Base-by-base conservation (phyloP, 2,888 invertebrate genomes). In the Perizoma flavofasciatum region DNA sequence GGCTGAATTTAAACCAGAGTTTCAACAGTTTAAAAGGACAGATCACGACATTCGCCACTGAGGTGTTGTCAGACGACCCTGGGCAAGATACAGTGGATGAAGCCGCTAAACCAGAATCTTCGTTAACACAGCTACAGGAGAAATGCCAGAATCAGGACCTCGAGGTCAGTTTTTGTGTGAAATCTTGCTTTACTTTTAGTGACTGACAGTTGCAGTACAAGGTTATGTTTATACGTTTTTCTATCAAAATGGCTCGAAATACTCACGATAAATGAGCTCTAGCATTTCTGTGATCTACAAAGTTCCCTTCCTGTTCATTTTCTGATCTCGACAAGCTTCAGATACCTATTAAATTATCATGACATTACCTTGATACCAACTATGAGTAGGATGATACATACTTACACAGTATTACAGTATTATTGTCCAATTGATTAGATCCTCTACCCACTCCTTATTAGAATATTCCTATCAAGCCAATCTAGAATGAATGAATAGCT, bases 31-130 rank as follows among this genome's bases (percentile, higher is more conserved):
- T 98, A 69, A 97, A 97, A 85, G 98, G 97, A 70, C 98, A 98
- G 92, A 94, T 98, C 76, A 94, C 95, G 40, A 97, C 94, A 90
- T 96, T 98, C 77, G 97, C 98, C 61, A 96, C 96, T 83, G 97
- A 97, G 88, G 97, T 98, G 73, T 93, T 98, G 80, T 95, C 96
- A 68, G 97, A 97, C 74, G 94, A 93, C 66, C 92, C 93, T 75
- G 93, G 90, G 61, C 95, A 94, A 75, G 81, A 83, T 72, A 65
- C 70, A 58, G 77, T 63, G 40, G 82, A 79, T 63, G 77, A 72
- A 68, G 65, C 77, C 53, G 64, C 75, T 49, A 72, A 65, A 61
- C 68, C 58, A 35, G 77, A 80, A 40, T 55, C 83, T 65, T 60
- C 86, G 69, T 85, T 89, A 35, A 89, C 92, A 68, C 92, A 94